A percentile compares a stretch with the other conserved stretches of the same genome.
These are phyloP conservation scores for Halcyon badia DNA, from an alignment of 2,797 vertebrate genomes.

Conservation along the genomic window DNA sequence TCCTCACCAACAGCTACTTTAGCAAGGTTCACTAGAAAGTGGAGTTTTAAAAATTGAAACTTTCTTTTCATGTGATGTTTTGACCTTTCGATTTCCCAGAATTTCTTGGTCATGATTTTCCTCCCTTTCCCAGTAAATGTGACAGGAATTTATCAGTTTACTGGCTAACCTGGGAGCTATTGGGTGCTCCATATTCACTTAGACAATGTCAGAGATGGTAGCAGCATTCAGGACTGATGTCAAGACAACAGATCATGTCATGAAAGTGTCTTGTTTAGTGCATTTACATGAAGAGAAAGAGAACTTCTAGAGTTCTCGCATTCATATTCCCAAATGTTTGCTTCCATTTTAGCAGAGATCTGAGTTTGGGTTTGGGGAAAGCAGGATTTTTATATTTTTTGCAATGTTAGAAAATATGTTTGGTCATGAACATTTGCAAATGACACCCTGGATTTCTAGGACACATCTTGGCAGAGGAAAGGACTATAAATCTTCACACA, in stretches of 20 bases:
- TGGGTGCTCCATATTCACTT: background rate
- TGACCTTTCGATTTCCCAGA: background rate
- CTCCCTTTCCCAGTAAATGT: background rate
- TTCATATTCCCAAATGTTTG: background rate
- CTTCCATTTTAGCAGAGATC: background rate
- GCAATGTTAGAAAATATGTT: background rate
- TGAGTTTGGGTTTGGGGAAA: background rate
- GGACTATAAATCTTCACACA: slow-evolving; percentile 12
- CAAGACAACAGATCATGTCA: background rate
- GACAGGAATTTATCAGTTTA: background rate
- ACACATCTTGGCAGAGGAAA: background rate
- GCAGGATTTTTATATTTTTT: background rate
- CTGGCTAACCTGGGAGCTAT: background rate
- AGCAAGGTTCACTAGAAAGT: background rate
- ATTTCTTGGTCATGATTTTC: background rate
- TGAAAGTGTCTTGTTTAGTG: background rate
- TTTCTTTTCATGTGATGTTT: background rate
- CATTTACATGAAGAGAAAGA: background rate
- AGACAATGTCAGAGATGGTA: background rate
- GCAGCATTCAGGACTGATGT: background rate
- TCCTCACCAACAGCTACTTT: background rate
- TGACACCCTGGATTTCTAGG: slow-evolving; percentile 14
- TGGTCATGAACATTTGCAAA: slow-evolving; percentile 6
- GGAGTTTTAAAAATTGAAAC: background rate
- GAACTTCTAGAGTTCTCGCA: background rate